Base-by-base conservation (phyloP, 2,888 invertebrate species). In the Cinara cedri region DNA sequence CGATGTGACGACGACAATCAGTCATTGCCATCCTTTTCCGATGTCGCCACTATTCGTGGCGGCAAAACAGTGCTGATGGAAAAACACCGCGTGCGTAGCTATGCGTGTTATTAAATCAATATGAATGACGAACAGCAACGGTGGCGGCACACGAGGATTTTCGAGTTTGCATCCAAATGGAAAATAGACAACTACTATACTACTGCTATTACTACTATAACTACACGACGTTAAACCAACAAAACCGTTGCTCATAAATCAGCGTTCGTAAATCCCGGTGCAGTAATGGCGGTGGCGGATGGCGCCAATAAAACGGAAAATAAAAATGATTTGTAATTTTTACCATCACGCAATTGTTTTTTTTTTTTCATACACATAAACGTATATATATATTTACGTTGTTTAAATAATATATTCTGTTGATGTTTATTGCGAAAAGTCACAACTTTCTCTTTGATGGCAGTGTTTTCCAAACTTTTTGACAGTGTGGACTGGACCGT, bases 311-410 rank as follows among this genome's bases (percentile, higher is more conserved):
- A 51, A 63, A 51, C 10, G 34, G 46, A 72, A 62, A 62, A 72
- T 62, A 74, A 62, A 62, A 74, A 62, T 62, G 60, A 62, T 74
- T 51, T 49, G 34, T 74, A 74, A 74, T 74, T 74, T 62, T 74
- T 16, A 3, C n/a, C 10, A n/a, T n/a, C n/a, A 60, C 13, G 19
- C 46, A 1, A 24, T 57, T 46, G 24, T n/a, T 60, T 72, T 44
- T 8, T 24, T n/a, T n/a, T n/a, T n/a, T n/a, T n/a, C n/a, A n/a
- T n/a, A 16, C 54, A 1, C 0, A 10, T 10, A 24, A 16, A n/a
- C n/a, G n/a, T 34, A 34, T 34, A 34, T 34, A 26, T 26, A 16
- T 26, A 26, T 60, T 10, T 19, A n/a, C n/a, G n/a, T n/a, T n/a
- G n/a, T n/a, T n/a, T n/a, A n/a, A n/a, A n/a, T n/a, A n/a, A n/a